Percentiles rank a stretch among this genome's conserved stretches.
Evolutionary conservation across 2,888 invertebrate species (phyloP).

Genomic region (Macrophya alboannulata): DNA sequence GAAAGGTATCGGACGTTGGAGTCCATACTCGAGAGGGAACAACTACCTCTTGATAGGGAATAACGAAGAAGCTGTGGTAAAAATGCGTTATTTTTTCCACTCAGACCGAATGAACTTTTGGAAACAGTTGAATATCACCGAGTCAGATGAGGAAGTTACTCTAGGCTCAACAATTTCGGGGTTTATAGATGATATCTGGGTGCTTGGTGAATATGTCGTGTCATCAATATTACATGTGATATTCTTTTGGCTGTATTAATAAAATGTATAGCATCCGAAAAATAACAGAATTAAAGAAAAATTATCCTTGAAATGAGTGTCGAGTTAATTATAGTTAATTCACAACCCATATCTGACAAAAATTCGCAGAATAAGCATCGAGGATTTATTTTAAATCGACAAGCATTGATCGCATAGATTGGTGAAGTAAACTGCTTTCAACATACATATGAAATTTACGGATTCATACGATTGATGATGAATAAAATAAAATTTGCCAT

Average conservation of each 20-base stretch:
- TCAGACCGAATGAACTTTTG: constrained; percentile 30
- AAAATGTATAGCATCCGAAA: not conserved
- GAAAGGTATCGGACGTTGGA: not conserved
- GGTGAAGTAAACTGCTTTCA: not conserved
- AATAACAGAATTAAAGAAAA: not conserved
- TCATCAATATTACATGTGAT: not conserved
- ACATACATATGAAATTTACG: not conserved
- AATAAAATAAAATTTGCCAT: not conserved
- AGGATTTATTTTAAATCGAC: not conserved
- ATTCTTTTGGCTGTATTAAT: not conserved
- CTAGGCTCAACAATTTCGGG: not conserved
- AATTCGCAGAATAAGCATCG: not conserved
- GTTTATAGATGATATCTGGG: not conserved
- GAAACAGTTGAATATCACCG: constrained; percentile 3
- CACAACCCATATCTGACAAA: not conserved
- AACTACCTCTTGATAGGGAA: constrained; percentile 38
- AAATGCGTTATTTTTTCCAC: constrained; percentile 12
- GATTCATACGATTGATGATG: not conserved
- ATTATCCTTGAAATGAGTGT: not conserved
- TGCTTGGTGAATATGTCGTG: not conserved
- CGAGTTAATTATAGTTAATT: not conserved
- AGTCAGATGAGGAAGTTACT: not conserved
- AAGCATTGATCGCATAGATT: not conserved
- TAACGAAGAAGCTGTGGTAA: not conserved
- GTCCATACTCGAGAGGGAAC: not conserved